A percentile compares a stretch with the other conserved stretches of the same genome.
Evolutionary conservation across 2,113 vertebrate genomes (phyloP).

Genomic region (Pteruthius melanotis): DNA sequence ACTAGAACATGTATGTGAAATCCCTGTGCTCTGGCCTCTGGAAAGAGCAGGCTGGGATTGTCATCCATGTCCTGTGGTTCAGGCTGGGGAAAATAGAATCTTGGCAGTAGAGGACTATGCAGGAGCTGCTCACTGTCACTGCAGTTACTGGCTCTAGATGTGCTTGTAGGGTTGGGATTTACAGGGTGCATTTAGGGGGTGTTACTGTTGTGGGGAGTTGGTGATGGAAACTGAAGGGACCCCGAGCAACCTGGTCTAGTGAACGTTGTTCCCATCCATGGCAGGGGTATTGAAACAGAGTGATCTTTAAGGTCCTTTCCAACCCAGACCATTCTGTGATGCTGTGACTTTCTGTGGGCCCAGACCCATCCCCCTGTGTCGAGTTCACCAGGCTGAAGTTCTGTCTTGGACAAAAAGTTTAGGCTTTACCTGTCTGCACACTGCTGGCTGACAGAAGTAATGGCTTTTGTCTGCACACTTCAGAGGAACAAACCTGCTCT

Average conservation of each 20-base stretch:
- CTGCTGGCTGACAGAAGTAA: not conserved
- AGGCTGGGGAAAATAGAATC: not conserved
- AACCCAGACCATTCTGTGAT: not conserved
- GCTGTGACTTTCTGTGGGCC: not conserved
- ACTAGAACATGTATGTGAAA: not conserved
- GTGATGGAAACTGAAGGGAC: not conserved
- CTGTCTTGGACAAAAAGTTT: not conserved
- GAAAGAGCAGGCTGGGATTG: not conserved
- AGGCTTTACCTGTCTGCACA: not conserved
- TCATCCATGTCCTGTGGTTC: not conserved
- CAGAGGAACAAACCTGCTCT: not conserved
- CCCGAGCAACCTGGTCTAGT: accelerated
- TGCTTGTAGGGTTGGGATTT: not conserved
- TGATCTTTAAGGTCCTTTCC: not conserved
- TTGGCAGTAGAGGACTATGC: not conserved
- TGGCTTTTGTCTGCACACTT: not conserved
- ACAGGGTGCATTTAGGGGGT: not conserved
- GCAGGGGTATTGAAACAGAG: not conserved
- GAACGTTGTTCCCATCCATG: not conserved
- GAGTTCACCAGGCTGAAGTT: not conserved
- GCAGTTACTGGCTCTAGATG: not conserved
- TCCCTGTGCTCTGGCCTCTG: not conserved
- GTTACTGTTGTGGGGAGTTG: not conserved
- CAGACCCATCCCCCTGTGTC: no score
- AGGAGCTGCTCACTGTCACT: not conserved